phyloP scores from a whole-genome alignment of 2,888 invertebrate species.

The Romanomermis culicivorax region DNA sequence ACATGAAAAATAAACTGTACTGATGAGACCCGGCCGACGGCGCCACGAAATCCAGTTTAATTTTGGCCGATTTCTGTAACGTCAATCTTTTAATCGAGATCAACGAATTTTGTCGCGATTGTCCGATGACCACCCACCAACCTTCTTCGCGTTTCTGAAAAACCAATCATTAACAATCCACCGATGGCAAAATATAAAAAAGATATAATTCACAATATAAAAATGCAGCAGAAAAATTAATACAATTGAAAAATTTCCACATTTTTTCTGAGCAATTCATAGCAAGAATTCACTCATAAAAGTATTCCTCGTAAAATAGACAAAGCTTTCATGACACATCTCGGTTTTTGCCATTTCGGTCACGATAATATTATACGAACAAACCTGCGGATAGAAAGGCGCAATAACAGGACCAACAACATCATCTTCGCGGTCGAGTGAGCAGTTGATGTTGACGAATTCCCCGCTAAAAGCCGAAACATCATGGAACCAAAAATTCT shows the following conservation, averaged over 20 bases:
- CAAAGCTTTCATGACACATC: no score
- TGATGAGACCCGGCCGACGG: slow-evolving; percentile 42
- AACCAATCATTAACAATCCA: slow-evolving; percentile 11
- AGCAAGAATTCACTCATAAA: no score
- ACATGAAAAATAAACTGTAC: slow-evolving; percentile 94
- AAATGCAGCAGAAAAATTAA: slow-evolving; percentile 6
- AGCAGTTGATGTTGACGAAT: slow-evolving; percentile 67
- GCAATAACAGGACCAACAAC: slow-evolving; percentile 88
- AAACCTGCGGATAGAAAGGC: slow-evolving; percentile 91
- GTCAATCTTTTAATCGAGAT: slow-evolving; percentile 89
- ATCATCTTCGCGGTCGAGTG: slow-evolving; percentile 87
- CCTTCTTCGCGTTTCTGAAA: slow-evolving; percentile 39
- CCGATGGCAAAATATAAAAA: no score
- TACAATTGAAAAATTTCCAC: slow-evolving; percentile 1
- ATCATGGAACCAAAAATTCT: no score
- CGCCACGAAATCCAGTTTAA: slow-evolving; percentile 72
- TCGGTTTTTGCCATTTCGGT: no score
- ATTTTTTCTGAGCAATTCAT: neutral
- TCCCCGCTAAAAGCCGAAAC: slow-evolving; percentile 42
- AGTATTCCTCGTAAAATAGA: no score
- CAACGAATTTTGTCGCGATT: slow-evolving; percentile 73
- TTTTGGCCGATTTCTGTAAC: slow-evolving; percentile 61
- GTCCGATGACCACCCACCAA: slow-evolving; percentile 94
- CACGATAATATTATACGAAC: no score
- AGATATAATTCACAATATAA: neutral